phyloP scores from a whole-genome alignment of 2,797 vertebrate genomes.

The Clamator glandarius region DNA sequence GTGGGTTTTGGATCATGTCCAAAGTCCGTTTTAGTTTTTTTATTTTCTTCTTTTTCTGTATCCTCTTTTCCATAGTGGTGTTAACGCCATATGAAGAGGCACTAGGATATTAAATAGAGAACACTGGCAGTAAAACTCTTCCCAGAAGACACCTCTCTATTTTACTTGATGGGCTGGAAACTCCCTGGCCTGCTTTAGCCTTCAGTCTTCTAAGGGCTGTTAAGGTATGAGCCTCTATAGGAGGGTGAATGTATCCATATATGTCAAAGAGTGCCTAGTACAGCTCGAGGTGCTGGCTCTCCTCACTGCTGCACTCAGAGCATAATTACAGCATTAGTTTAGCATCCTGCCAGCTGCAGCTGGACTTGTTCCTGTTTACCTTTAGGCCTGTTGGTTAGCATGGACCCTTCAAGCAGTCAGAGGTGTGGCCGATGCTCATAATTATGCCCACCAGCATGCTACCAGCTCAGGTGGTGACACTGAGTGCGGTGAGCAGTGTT shows the following conservation, averaged over 20 bases:
- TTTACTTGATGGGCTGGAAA: constrained; percentile 47
- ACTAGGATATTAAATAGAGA: constrained; percentile 17
- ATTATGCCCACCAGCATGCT: rapidly evolving
- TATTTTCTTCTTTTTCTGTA: background rate
- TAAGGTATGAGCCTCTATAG: background rate
- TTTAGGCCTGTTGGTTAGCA: background rate
- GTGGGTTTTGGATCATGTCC: constrained; percentile 11
- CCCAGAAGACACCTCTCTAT: background rate
- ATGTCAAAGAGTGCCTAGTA: background rate
- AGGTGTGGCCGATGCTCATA: background rate
- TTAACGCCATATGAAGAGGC: background rate
- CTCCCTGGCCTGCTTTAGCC: constrained; percentile 15
- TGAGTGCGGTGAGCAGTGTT: rapidly evolving
- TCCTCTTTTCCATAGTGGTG: background rate
- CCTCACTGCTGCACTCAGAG: background rate
- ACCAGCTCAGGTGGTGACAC: background rate
- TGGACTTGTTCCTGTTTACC: background rate
- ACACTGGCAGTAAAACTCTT: constrained; percentile 13
- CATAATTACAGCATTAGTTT: background rate
- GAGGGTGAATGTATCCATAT: background rate
- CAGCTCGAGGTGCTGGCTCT: background rate
- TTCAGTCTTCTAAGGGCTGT: background rate
- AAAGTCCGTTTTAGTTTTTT: background rate
- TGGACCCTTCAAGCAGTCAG: background rate
- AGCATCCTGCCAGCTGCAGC: background rate